Base-by-base conservation (phyloP, 2,888 invertebrate genomes). In the Lithophane leautieri region DNA sequence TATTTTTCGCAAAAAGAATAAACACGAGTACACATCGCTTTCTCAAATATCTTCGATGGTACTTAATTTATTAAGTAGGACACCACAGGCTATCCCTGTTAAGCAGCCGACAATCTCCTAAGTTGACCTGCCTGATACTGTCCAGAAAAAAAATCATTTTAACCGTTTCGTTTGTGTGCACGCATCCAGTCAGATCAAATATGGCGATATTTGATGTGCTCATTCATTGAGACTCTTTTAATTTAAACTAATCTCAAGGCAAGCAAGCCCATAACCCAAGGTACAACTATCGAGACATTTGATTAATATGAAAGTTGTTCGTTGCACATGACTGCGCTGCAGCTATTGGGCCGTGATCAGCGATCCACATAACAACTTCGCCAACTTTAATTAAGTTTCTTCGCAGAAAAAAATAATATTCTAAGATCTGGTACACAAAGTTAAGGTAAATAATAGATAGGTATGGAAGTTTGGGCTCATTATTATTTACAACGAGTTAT, bases 351-450 rank as follows among this genome's bases (percentile, higher is more conserved):
- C 66, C 62, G 54, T 69, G 74, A 73, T 78, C 70, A 65, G 52
- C 65, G 66, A 74, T 78, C 79, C 73, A 81, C 65, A 44, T 50
- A 68, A 79, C 66, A 78, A 87, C 73, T 83, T 83, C 44, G 61
- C 25, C 34, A 86, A 86, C 61, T 84, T 86, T 73, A 80, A 86
- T 88, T 78, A 84, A 72, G 78, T 83, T 81, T 75, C 69, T 84
- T 84, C 34, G 52, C 28, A 28, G 52, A 78, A 70, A 66, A 65
- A 71, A 67, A 68, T 84, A 58, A 73, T 65, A 63, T 52, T 71
- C 25, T 70, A 58, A 54, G 71, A 70, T 82, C 67, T 62, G 34
- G 60, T 71, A 62, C 28, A 54, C 60, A 80, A 74, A 77, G 66
- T 65, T 76, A 40, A 34, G 22, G 25, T 9, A 28, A 22, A 12